Evolutionary conservation across 2,113 vertebrate species (phyloP).

Genomic region (Rafetus swinhoei): DNA sequence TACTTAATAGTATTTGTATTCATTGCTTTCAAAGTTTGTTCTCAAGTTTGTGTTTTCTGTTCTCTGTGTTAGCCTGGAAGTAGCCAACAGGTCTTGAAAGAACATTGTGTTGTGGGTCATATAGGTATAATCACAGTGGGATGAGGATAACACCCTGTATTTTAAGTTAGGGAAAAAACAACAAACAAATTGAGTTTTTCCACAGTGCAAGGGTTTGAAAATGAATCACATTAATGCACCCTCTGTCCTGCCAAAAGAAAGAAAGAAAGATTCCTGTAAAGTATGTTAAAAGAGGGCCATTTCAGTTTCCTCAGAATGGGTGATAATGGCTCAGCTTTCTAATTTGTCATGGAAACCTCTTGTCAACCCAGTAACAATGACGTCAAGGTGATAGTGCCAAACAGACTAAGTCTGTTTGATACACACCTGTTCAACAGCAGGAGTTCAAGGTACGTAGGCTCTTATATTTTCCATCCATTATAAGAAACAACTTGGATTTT

Average conservation of each 20-base stretch:
- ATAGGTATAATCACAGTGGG: neutral
- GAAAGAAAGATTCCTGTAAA: neutral
- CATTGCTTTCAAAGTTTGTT: slow-evolving; percentile 11
- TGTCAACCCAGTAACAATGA: slow-evolving; percentile 74
- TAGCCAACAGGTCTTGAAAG: neutral
- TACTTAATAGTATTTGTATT: slow-evolving; percentile 47
- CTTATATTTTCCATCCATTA: slow-evolving; percentile 38
- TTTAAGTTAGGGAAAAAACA: slow-evolving; percentile 26
- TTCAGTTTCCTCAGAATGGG: slow-evolving; percentile 48
- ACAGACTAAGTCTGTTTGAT: slow-evolving; percentile 16
- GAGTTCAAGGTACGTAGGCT: slow-evolving; percentile 65
- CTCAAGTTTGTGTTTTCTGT: slow-evolving; percentile 31
- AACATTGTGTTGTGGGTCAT: slow-evolving; percentile 20
- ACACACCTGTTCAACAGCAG: slow-evolving; percentile 72
- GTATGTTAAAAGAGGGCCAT: slow-evolving; percentile 50
- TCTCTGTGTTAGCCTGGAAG: slow-evolving; percentile 12
- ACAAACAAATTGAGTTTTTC: slow-evolving; percentile 29
- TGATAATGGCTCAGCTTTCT: slow-evolving; percentile 72
- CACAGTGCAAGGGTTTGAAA: slow-evolving; percentile 8
- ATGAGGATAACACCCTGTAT: slow-evolving; percentile 20
- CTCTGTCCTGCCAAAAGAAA: slow-evolving; percentile 6
- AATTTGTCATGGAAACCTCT: slow-evolving; percentile 74
- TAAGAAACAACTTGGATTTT: neutral
- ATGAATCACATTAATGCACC: neutral
- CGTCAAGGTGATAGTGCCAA: slow-evolving; percentile 61